Base-by-base conservation (phyloP, 1,140 invertebrate species). In the Scaptomyza hsui region DNA sequence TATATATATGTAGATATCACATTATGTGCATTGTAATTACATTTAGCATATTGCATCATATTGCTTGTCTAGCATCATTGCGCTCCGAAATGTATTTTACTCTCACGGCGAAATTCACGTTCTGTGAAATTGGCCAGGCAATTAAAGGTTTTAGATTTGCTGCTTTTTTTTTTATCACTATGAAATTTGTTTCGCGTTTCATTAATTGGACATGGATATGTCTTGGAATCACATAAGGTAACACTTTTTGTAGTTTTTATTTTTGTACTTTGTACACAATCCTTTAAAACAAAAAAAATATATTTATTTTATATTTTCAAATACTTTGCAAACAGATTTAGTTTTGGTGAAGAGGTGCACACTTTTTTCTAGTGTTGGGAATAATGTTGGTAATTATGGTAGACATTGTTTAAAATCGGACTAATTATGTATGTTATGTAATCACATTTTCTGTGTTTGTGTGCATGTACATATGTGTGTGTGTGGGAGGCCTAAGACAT, bases 111-210 rank as follows among this genome's bases (percentile, higher is more conserved):
- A 78, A 72, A 65, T 82, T 77, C 86, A 89, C 75, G 53, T 53
- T 61, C 35, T 41, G 88, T 85, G 74, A 89, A 90, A 68, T 88
- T 91, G 68, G 85, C 72, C 88, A 89, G 74, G 55, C 51, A 55
- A 45, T 60, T 56, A n/a, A 5, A 62, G 26, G 13, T 67, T 72
- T 72, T 72, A n/a, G 39, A 67, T 42, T 67, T 72, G 69, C 55
- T 72, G 47, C 32, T 72, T 72, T 71, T 65, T 29, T 29, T 21
- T 21, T 21, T 21, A 2, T 21, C 1, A 48, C 60, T 53, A 60
- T 60, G 55, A 48, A 72, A 59, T 71, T 65, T 65, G 47, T 57
- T 37, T 37, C 52, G 62, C 47, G 60, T 45, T 51, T 57, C 12
- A 37, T 37, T 9, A 52, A 57, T 39, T 49, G 18, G 51, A 65